Conservation (phyloP, 2,113 vertebrate genomes). For the Anarhynchus alexandrinus region DNA sequence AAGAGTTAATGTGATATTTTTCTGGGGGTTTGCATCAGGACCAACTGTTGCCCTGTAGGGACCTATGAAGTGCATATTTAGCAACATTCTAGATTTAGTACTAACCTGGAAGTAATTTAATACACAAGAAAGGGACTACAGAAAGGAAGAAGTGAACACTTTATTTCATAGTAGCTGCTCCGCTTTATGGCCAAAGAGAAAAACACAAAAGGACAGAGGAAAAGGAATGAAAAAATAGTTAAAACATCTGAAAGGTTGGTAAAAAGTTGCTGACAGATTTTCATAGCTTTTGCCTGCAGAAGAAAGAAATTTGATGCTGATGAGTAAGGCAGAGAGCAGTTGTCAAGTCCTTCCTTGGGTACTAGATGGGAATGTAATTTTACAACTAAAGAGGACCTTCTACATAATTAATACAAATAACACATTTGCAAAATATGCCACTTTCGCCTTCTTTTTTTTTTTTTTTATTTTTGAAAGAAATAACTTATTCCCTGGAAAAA, state of each 20-base stretch:
- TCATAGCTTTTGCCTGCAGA: not conserved
- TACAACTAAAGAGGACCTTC: not conserved
- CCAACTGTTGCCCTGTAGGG: not conserved
- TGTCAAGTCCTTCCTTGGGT: not conserved
- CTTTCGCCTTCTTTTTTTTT: not conserved
- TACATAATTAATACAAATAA: slow-evolving; percentile 59
- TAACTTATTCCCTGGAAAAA: slow-evolving; percentile 17
- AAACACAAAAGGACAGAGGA: not conserved
- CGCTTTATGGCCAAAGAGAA: not conserved
- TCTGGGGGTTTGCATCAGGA: not conserved
- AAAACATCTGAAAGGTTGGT: not conserved
- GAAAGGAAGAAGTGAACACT: not conserved
- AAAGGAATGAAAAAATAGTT: not conserved
- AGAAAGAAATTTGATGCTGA: not conserved
- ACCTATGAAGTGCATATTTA: not conserved
- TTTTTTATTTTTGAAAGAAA: not conserved
- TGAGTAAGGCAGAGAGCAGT: not conserved
- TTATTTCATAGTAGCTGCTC: not conserved
- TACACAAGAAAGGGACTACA: not conserved
- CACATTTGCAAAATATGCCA: slow-evolving; percentile 24
- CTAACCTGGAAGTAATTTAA: not conserved
- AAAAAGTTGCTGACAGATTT: not conserved
- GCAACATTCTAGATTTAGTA: not conserved
- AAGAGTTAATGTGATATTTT: not conserved
- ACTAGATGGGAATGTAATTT: not conserved